Evolutionary conservation across 1,140 invertebrate species (phyloP), one percentile per base, ranked within the genome.

Genomic region (Hyles vespertilio): DNA sequence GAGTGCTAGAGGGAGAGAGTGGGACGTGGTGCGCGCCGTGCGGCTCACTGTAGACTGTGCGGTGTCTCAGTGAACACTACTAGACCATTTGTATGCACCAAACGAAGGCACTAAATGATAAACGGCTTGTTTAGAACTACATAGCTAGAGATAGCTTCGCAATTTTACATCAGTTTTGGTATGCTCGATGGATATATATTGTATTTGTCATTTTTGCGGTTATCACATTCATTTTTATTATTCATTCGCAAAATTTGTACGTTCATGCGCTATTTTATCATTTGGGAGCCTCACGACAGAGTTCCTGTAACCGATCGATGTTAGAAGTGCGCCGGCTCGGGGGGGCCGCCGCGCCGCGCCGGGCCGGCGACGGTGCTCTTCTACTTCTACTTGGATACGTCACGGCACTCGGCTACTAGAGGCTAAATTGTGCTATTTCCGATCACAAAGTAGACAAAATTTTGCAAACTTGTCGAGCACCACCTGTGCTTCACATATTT

Each of bases 91-190:
- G 72, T 70, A 67, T 79, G 81, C 82, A 83, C 81, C 66, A 72
- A 67, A 71, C 63, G 56, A 68, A 78, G 84, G 82, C 83, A 87
- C 82, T 84, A 87, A 87, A 87, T 85, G 84, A 87, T 87, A 87
- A 87, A 84, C 72, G 71, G 82, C 81, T 81, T 80, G 47, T 74
- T 79, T 67, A 59, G 51, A 54, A 68, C 63, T 72, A 74, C 47
- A 69, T 74, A 67, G 53, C 51, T 67, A 63, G 68, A 76, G 67
- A 60, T 70, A 56, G 80, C 81, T 81, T 85, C 59, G 77, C 79
- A 74, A 63, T 70, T 65, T 69, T 56, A 34, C 52, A 55, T 77
- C 74, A 68, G 75, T 69, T 77, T 77, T 73, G 67, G 80, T 79
- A 83, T 79, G 81, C 78, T 81, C 62, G 69, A 65, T 55, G 58